phyloP scores from a whole-genome alignment of 2,797 vertebrate species.

The Chloroceryle inda region DNA sequence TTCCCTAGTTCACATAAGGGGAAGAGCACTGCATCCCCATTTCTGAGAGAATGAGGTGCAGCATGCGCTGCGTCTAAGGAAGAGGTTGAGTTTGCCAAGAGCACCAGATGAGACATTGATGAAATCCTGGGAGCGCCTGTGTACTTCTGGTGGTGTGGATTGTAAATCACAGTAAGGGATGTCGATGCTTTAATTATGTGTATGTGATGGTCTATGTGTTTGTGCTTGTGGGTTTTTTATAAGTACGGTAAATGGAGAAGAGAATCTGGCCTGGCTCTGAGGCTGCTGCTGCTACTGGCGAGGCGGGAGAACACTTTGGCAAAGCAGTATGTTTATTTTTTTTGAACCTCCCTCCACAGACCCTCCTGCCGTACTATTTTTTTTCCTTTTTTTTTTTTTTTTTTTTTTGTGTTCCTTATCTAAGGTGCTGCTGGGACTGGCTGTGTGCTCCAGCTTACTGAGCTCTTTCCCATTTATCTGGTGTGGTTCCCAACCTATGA shows the following conservation, averaged over 20 bases:
- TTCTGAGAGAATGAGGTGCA: conserved; percentile 50
- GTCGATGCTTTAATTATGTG: conserved; percentile 74
- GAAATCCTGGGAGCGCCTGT: conserved; percentile 63
- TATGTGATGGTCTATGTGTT: conserved; percentile 65
- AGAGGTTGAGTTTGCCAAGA: conserved; percentile 69
- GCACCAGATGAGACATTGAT: conserved; percentile 67
- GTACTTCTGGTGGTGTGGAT: conserved; percentile 57
- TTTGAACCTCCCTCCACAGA: conserved; percentile 25
- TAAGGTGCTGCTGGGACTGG: conserved; percentile 67
- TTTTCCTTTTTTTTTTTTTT: conserved; percentile 24
- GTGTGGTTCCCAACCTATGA: conserved; percentile 70
- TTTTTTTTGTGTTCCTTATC: conserved; percentile 66
- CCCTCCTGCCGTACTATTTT: conserved; percentile 40
- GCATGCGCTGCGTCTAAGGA: conserved; percentile 49
- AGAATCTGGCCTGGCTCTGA: conserved; percentile 58
- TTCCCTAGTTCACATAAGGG: conserved; percentile 50
- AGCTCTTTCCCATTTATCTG: conserved; percentile 69
- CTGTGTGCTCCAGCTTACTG: conserved; percentile 41
- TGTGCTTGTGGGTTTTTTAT: conserved; percentile 71
- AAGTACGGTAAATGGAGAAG: conserved; percentile 43
- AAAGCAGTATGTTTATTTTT: conserved; percentile 55
- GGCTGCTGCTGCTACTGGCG: conserved; percentile 58
- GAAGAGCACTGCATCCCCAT: conserved; percentile 52
- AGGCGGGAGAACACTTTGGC: conserved; percentile 63
- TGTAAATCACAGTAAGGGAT: conserved; percentile 68